These are phyloP conservation scores for Plutomurus gul DNA, from an alignment of 1,140 invertebrate genomes.

Conservation along the genomic window DNA sequence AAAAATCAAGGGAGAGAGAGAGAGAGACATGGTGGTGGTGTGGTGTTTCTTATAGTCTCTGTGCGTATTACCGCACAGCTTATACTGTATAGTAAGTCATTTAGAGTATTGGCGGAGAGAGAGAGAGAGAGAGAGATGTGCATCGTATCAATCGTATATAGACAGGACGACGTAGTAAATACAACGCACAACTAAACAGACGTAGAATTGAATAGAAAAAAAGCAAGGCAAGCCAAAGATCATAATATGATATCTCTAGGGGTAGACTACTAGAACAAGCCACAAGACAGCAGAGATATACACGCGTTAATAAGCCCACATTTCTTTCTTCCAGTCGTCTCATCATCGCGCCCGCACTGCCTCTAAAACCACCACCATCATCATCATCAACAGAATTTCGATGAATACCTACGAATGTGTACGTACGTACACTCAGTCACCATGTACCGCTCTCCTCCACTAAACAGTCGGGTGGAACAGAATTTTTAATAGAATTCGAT, in stretches of 20 bases:
- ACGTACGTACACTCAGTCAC: not conserved
- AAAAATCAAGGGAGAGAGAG: not conserved
- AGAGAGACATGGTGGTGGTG: conserved; percentile 10
- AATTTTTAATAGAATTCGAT: not conserved
- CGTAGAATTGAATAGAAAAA: too few relatives aligned
- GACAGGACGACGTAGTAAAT: too few relatives aligned
- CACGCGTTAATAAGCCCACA: not conserved
- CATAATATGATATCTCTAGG: conserved; percentile 2
- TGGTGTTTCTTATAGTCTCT: too few relatives aligned
- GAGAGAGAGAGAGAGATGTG: too few relatives aligned
- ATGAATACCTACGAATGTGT: not conserved
- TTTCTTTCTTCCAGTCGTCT: not conserved
- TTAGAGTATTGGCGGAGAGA: not conserved
- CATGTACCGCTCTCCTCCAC: not conserved
- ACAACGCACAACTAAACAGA: too few relatives aligned
- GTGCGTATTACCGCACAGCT: not conserved
- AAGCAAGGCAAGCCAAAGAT: conserved; percentile 15
- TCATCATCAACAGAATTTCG: conserved; percentile 3
- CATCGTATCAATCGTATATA: too few relatives aligned
- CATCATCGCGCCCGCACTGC: conserved; percentile 14
- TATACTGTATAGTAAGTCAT: not conserved
- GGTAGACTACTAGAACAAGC: not conserved
- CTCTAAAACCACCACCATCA: conserved; percentile 4
- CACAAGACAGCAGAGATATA: not conserved
- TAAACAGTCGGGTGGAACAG: not conserved